Evolutionary conservation across 2,797 vertebrate genomes (phyloP).

Genomic region (Glossophaga mutica): DNA sequence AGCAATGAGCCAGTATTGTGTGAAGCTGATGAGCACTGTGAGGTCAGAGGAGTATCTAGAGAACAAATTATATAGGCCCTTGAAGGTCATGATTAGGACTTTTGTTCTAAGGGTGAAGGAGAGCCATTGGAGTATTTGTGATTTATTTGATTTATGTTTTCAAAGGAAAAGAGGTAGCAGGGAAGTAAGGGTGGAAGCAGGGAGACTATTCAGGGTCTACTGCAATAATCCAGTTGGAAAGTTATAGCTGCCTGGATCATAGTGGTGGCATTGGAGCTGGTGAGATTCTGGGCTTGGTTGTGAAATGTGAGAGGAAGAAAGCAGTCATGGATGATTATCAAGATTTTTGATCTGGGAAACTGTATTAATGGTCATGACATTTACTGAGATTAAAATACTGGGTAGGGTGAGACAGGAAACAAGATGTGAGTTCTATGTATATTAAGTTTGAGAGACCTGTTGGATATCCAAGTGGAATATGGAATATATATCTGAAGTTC

Average conservation of each 20-base stretch:
- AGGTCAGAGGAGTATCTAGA: not conserved
- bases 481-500: not conserved
- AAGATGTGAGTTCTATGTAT: conserved; percentile 4
- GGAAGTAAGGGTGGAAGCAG: not conserved
- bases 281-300: not conserved
- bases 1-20: not conserved
- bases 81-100: not conserved
- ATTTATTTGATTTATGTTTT: conserved; percentile 24
- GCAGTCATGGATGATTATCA: not conserved
- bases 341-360: not conserved
- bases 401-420: not conserved
- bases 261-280: not conserved
- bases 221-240: not conserved
- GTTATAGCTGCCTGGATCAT: not conserved
- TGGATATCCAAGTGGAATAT: not conserved
- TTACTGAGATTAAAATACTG: not conserved
- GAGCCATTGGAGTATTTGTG: not conserved
- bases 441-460: not conserved
- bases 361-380: not conserved
- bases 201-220: not conserved
- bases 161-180: not conserved
- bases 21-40: not conserved
- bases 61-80: not conserved
- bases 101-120: not conserved
- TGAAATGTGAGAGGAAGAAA: not conserved